phyloP scores from a whole-genome alignment of 23 tunicate species.

The Ciona savignyi region DNA sequence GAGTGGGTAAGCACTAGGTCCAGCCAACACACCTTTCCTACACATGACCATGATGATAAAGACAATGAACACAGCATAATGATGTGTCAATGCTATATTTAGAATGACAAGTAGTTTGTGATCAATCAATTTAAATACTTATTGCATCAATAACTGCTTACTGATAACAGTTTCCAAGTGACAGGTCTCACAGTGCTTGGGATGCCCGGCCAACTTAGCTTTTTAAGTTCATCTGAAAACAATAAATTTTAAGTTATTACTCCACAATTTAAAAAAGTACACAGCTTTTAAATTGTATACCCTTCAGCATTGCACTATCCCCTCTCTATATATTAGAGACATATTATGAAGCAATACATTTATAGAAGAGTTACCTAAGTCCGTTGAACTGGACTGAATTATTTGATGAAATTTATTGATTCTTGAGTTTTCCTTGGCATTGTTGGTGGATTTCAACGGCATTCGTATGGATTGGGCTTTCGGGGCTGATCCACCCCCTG shows the following conservation, averaged over 20 bases:
- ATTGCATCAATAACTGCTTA: slow-evolving; percentile 19
- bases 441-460: slow-evolving; percentile 30
- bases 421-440: slow-evolving; percentile 39
- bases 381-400: slow-evolving; percentile 47
- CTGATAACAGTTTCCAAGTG: slow-evolving; percentile 84
- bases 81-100: too few species aligned
- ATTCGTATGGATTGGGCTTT: slow-evolving; percentile 76
- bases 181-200: slow-evolving; percentile 68
- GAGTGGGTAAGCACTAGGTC: too few species aligned
- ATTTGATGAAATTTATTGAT: slow-evolving; percentile 51
- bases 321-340: too few species aligned
- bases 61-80: too few species aligned
- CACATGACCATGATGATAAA: too few species aligned
- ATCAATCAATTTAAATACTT: too few species aligned
- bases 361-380: slow-evolving; percentile 38
- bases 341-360: too few species aligned
- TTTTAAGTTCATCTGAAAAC: slow-evolving; percentile 48
- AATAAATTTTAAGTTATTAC: not conserved
- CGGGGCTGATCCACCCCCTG: slow-evolving; percentile 62
- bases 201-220: slow-evolving; percentile 89
- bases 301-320: too few species aligned
- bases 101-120: too few species aligned
- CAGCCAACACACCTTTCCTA: too few species aligned
- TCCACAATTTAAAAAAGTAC: too few species aligned
- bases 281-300: too few species aligned